Base-by-base conservation (phyloP, 2,888 invertebrate genomes). In the Heliconius ethilla region DNA sequence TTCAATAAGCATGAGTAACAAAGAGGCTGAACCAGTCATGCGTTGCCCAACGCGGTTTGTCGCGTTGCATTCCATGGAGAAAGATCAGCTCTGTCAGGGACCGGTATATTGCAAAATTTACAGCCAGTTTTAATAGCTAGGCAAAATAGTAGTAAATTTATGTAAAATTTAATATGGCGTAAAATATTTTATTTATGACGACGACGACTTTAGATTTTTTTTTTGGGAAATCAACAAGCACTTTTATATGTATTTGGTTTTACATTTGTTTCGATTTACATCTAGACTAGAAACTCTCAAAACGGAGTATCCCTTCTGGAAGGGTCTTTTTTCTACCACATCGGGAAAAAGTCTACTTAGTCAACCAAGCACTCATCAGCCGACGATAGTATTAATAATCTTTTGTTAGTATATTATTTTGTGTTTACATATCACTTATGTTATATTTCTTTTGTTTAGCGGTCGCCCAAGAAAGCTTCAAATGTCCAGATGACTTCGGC, bases 401-500 rank as follows among this genome's bases (percentile, higher is more conserved):
- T 15, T 69, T 45, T 25, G 1, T 69, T 69, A 45, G 25, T 15
- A 15, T 29, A 13, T 2, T 63, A n/a, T 40, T 6, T 2, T 6
- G 22, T 25, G 10, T 63, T 74, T 65, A 40, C 27, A 40, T 74
- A n/a, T 69, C 3, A 9, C 25, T 69, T 25, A 69, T 69, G 40
- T 40, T 69, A n/a, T 69, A 69, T 69, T 69, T 80, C 37, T 85
- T 84, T 87, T 83, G 86, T 95, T 93, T 95, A 97, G 96, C 95
- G 87, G 95, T 95, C 87, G 97, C 96, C 84, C 98, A 98, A 92
- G 97, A 97, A 84, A 95, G 95, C 88, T 98, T 98, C 96, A 98
- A 98, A 95, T 98, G 98, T 88, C 98, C 98, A 55, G 98, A 98
- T 88, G 98, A 98, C 90, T 98, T 97, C 89, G 98, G 98, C 55